Evolutionary conservation across 2,113 vertebrate genomes (phyloP).

Genomic region (Stictonetta naevosa): DNA sequence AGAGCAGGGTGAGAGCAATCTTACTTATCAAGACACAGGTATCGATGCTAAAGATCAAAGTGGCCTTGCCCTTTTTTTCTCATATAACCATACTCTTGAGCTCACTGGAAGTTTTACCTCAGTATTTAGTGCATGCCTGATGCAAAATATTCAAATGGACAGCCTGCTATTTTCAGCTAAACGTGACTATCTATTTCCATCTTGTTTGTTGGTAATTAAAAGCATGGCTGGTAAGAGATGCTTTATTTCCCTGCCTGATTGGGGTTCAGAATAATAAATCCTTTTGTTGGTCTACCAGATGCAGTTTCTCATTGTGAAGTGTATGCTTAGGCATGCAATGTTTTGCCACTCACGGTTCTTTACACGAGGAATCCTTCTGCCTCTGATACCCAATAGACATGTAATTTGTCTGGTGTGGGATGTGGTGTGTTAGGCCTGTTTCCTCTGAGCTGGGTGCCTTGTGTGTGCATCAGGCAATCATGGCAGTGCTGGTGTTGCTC

Average conservation of each 20-base stretch:
- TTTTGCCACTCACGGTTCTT: background rate
- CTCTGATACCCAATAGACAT: background rate
- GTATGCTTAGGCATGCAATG: background rate
- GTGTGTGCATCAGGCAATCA: background rate
- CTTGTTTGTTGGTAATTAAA: background rate
- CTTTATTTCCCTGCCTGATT: background rate
- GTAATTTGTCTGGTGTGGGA: background rate
- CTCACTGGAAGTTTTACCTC: background rate
- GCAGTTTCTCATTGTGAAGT: fast-evolving
- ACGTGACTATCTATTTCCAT: background rate
- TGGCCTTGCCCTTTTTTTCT: background rate
- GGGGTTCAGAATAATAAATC: background rate
- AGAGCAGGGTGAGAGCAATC: background rate
- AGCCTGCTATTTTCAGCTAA: background rate
- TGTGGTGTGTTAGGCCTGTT: background rate
- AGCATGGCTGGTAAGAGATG: background rate
- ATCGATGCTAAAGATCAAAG: background rate
- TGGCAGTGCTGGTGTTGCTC: background rate
- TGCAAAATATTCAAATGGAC: background rate
- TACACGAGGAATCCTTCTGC: background rate
- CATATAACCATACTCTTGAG: background rate
- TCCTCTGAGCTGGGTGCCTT: background rate
- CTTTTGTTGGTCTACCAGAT: background rate
- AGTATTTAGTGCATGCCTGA: background rate
- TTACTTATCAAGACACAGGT: background rate